Conservation (phyloP, 2,113 vertebrate species). For the Catharus minimus region DNA sequence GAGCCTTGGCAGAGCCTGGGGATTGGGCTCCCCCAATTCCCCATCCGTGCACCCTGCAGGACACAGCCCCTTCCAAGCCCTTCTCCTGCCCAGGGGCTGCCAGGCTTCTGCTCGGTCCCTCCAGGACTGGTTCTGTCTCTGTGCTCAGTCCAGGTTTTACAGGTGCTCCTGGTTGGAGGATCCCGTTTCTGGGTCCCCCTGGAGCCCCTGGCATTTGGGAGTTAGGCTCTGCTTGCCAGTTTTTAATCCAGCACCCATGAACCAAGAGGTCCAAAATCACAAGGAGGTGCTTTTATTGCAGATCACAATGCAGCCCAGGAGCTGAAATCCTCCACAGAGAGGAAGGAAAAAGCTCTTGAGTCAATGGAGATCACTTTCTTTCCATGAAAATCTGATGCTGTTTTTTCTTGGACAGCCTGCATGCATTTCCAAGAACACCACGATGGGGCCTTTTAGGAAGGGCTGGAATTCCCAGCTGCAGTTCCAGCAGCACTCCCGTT, state of each 20-base stretch:
- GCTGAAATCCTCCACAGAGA: not conserved
- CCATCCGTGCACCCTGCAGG: accelerated
- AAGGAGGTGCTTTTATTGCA: not conserved
- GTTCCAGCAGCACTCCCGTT: not conserved
- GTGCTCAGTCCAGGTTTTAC: not conserved
- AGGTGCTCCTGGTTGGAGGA: not conserved
- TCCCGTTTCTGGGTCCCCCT: not conserved
- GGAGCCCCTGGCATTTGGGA: not conserved
- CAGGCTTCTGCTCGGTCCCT: not conserved
- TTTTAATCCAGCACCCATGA: not conserved
- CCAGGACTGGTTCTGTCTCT: not conserved
- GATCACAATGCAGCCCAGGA: not conserved
- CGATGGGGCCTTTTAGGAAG: not conserved
- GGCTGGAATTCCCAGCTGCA: not conserved
- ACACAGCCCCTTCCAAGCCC: not conserved
- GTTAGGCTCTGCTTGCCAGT: not conserved
- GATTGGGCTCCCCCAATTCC: not conserved
- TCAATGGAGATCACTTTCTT: not conserved
- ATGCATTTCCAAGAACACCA: accelerated
- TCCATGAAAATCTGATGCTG: not conserved
- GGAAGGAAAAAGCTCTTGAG: not conserved
- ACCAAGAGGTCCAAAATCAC: not conserved
- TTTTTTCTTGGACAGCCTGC: not conserved
- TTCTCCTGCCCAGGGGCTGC: not conserved
- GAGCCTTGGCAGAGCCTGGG: not conserved